These are phyloP conservation scores for Polia nebulosa DNA, from an alignment of 2,888 invertebrate genomes.

Conservation along the genomic window DNA sequence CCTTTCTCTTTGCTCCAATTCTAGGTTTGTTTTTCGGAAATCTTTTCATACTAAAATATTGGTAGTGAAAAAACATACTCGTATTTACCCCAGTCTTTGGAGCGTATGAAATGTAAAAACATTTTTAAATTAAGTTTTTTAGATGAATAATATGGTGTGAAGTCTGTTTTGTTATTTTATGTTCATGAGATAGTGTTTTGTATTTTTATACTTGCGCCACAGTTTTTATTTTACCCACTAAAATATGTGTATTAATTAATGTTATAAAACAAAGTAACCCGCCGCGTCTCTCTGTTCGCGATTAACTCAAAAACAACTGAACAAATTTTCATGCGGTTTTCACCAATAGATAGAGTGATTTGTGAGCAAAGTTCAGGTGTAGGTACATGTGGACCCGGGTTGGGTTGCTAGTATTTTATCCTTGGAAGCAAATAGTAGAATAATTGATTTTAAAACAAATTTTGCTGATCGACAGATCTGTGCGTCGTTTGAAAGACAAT, in stretches of 20 bases:
- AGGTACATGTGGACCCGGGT: too few relatives aligned
- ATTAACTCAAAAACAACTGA: too few relatives aligned
- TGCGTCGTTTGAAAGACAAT: not conserved
- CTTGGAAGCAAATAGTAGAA: not conserved
- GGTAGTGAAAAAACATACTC: constrained; percentile 24
- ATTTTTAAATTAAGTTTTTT: constrained; percentile 26
- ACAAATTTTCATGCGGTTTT: too few relatives aligned
- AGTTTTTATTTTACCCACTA: not conserved
- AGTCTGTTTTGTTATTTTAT: not conserved
- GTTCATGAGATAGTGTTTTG: not conserved
- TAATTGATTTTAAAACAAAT: not conserved
- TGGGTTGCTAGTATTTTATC: too few relatives aligned
- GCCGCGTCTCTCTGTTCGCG: too few relatives aligned
- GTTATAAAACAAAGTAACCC: too few relatives aligned
- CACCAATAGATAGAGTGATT: too few relatives aligned
- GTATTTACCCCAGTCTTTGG: constrained; percentile 19
- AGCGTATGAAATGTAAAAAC: constrained; percentile 18
- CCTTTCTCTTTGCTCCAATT: constrained; percentile 16
- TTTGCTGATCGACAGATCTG: not conserved
- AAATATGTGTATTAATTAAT: not conserved
- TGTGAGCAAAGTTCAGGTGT: too few relatives aligned
- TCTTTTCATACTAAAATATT: constrained; percentile 46
- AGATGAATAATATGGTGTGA: not conserved
- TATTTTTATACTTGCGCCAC: not conserved
- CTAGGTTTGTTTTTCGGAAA: constrained; percentile 24